phyloP scores from a whole-genome alignment of 2,888 invertebrate species.

The Mesorhabditis spiculigera region DNA sequence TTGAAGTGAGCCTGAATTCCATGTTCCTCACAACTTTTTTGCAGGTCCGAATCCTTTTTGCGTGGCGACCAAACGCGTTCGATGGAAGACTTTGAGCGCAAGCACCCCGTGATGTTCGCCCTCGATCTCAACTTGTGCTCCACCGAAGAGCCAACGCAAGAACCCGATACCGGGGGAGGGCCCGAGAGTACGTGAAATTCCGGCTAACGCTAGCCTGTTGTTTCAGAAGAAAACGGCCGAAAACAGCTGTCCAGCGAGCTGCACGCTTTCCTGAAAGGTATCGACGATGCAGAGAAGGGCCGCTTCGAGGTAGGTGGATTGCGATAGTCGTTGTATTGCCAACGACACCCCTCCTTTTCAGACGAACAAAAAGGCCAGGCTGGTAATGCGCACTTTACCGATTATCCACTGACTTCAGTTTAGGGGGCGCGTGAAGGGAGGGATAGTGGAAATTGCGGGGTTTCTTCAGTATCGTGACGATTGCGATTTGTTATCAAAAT shows the following conservation, averaged over 20 bases:
- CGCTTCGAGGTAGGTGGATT: slow-evolving; percentile 37
- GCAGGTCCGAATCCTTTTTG: slow-evolving; percentile 23
- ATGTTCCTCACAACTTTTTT: not conserved
- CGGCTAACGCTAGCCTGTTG: not conserved
- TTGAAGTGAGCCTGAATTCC: slow-evolving; percentile 11
- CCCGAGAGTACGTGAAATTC: not conserved
- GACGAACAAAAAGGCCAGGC: too few relatives aligned
- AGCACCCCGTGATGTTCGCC: slow-evolving; percentile 43
- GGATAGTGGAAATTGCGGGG: too few relatives aligned
- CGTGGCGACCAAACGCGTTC: slow-evolving; percentile 20
- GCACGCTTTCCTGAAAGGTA: slow-evolving; percentile 42
- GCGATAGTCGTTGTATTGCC: too few relatives aligned
- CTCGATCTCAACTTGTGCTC: slow-evolving; percentile 22
- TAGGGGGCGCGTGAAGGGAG: too few relatives aligned
- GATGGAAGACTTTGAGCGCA: slow-evolving; percentile 28
- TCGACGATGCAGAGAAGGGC: slow-evolving; percentile 55
- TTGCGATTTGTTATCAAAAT: too few relatives aligned
- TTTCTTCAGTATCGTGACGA: too few relatives aligned
- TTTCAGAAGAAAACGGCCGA: slow-evolving; percentile 9
- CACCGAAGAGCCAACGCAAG: slow-evolving; percentile 4
- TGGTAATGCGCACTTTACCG: too few relatives aligned
- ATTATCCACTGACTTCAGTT: too few relatives aligned
- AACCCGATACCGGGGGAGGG: slow-evolving; percentile 13
- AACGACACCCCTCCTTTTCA: too few relatives aligned
- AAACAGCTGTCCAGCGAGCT: slow-evolving; percentile 34